Conservation (phyloP, 2,888 invertebrate species). For the Pinctada fucata region DNA sequence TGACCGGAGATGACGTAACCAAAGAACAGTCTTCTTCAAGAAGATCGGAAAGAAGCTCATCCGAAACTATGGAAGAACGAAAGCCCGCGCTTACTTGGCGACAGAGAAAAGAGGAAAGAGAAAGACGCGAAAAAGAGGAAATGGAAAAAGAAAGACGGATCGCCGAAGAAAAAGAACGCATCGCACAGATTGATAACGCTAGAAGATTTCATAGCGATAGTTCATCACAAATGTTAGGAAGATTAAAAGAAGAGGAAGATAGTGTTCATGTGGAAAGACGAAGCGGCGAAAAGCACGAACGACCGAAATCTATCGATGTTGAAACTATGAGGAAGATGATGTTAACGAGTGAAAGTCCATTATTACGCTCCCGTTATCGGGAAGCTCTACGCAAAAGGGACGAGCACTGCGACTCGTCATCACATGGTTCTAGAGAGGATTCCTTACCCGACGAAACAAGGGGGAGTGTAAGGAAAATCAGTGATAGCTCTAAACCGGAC, state of each 20-base stretch:
- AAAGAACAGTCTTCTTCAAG: background rate
- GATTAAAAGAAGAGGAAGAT: slow-evolving; percentile 13
- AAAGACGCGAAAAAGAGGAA: slow-evolving; percentile 8
- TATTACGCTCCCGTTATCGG: slow-evolving; percentile 33
- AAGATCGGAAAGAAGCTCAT: slow-evolving; percentile 9
- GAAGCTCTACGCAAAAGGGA: slow-evolving; percentile 27
- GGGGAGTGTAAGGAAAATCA: background rate
- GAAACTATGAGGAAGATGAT: slow-evolving; percentile 36
- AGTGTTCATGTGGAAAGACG: slow-evolving; percentile 11
- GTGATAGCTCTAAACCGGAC: background rate
- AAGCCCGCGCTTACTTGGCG: background rate
- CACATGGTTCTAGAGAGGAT: background rate
- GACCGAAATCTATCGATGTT: slow-evolving; percentile 21
- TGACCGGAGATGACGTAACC: slow-evolving; percentile 1
- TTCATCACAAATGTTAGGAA: background rate
- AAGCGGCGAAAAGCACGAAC: slow-evolving; percentile 8
- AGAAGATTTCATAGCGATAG: background rate
- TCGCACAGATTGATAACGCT: background rate
- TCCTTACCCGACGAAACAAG: background rate
- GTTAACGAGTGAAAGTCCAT: slow-evolving; percentile 35
- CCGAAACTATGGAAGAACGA: no score
- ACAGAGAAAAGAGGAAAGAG: slow-evolving; percentile 15
- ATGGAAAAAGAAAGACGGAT: slow-evolving; percentile 7
- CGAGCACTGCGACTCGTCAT: background rate
- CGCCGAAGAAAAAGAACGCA: slow-evolving; percentile 1